Evolutionary conservation across 2,797 vertebrate genomes (phyloP), one percentile per base, ranked within the genome.

Genomic region (Gouania willdenowi): DNA sequence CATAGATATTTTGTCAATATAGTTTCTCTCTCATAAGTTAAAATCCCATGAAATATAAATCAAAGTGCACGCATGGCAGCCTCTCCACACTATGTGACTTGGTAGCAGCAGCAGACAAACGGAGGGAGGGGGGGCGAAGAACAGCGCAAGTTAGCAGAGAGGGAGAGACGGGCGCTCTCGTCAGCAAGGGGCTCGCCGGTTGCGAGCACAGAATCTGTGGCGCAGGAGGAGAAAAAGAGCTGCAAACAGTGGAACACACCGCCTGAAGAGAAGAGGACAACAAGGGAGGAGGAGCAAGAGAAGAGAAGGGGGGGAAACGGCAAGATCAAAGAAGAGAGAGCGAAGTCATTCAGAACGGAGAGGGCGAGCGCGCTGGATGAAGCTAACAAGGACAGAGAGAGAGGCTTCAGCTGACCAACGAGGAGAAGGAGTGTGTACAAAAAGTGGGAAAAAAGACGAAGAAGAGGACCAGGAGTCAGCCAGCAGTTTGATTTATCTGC

Each of bases 141-240:
- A 71, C 55, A 20, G 66, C 4, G 8, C 45, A 65, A 70, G 74
- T 65, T 44, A 59, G 49, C 56, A 25, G 29, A 26, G 56, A 60
- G 65, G n/a, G n/a, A 49, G 64, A 74, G 44, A 72, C 47, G 43
- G 49, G 52, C 53, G 34, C 58, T 75, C 73, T 78, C 63, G 63
- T 75, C 74, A 55, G 66, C 54, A 66, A 66, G 41, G 23, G 65
- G 51, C 75, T 81, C 68, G 44, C 62, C 17, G 57, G 59, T 66
- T 75, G 71, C 33, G 26, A 55, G 77, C 67, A 78, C 71, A 16
- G 69, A 74, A 59, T n/a, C 74, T 56, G 66, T 63, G 72, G 76
- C 43, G 72, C 81, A 66, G 70, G 66, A 65, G 62, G 75, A 75
- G 37, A 41, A 56, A 54, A 30, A 54, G 69, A 54, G 65, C 59